phyloP scores from a whole-genome alignment of 2,888 invertebrate genomes.

The Deilephila elpenor region DNA sequence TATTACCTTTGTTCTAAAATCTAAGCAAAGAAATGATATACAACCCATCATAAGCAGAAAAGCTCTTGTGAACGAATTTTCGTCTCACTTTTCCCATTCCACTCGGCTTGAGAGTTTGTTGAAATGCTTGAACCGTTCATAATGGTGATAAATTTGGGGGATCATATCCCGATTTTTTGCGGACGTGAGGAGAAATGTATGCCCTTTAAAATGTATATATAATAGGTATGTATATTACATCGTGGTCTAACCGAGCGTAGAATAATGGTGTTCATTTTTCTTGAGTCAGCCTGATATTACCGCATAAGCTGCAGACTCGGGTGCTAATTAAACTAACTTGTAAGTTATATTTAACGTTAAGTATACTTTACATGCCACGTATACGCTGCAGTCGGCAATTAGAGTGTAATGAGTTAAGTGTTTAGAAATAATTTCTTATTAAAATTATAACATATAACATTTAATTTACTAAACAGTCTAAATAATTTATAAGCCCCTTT shows the following conservation, averaged over 20 bases:
- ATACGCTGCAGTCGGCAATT: not conserved
- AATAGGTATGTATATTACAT: not conserved
- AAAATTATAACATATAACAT: too few species aligned
- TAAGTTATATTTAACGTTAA: not conserved
- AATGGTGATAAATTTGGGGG: slow-evolving; percentile 47
- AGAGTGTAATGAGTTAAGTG: too few species aligned
- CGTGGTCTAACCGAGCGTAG: not conserved
- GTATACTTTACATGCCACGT: not conserved
- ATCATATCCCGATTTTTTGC: slow-evolving; percentile 44
- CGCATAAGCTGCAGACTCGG: not conserved
- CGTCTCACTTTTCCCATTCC: slow-evolving; percentile 15
- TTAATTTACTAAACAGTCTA: too few species aligned
- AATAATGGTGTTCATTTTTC: slow-evolving; percentile 13
- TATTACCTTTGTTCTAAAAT: not conserved
- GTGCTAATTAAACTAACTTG: not conserved
- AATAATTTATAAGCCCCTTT: too few species aligned
- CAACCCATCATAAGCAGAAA: not conserved
- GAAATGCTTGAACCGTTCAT: slow-evolving; percentile 45
- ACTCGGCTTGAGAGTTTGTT: slow-evolving; percentile 43
- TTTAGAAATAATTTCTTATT: too few species aligned
- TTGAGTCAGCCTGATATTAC: not conserved
- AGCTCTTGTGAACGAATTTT: slow-evolving; percentile 10
- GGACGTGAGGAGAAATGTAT: slow-evolving; percentile 29
- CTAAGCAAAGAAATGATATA: not conserved
- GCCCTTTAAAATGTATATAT: slow-evolving; percentile 17